These are phyloP conservation scores for Morbakka virulenta DNA, from an alignment of 30 jellyfish, hydroid and myxozoan genomes.

Conservation along the genomic window DNA sequence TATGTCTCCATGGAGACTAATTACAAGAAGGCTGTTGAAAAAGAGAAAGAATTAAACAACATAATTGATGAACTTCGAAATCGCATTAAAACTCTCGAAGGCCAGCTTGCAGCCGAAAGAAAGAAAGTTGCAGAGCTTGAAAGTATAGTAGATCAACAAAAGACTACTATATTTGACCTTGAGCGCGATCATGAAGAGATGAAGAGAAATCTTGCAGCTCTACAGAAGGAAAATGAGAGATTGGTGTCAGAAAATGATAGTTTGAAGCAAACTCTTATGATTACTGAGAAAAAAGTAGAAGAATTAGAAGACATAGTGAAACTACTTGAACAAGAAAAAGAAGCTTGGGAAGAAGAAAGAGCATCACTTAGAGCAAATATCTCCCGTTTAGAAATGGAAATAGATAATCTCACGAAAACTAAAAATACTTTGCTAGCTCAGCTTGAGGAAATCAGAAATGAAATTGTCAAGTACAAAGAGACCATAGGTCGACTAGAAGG, in stretches of 20 bases:
- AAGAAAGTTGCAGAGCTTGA: slow-evolving; percentile 68
- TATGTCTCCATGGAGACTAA: slow-evolving; percentile 84
- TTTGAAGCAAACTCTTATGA: slow-evolving; percentile 47
- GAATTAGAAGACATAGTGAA: slow-evolving; percentile 64
- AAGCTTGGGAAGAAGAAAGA: slow-evolving; percentile 76
- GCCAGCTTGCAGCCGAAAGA: slow-evolving; percentile 63
- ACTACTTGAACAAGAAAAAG: slow-evolving; percentile 81
- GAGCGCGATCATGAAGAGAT: slow-evolving; percentile 78
- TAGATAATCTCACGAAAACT: slow-evolving; percentile 58
- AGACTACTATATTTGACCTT: slow-evolving; percentile 72
- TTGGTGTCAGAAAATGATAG: slow-evolving; percentile 78
- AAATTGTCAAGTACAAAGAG: slow-evolving; percentile 76
- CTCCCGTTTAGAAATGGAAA: slow-evolving; percentile 71
- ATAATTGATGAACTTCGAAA: slow-evolving; percentile 66
- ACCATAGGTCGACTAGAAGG: slow-evolving; percentile 78
- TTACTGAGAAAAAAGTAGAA: slow-evolving; percentile 47
- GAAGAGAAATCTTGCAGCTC: slow-evolving; percentile 55
- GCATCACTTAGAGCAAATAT: slow-evolving; percentile 56
- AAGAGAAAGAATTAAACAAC: slow-evolving; percentile 72
- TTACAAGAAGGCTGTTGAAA: slow-evolving; percentile 80
- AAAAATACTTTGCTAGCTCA: slow-evolving; percentile 47
- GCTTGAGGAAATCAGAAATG: slow-evolving; percentile 73
- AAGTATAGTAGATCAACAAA: slow-evolving; percentile 65
- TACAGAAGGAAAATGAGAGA: slow-evolving; percentile 70
- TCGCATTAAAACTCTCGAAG: slow-evolving; percentile 69